Percentiles rank a stretch among this genome's conserved stretches.
These are phyloP conservation scores for Graptemys geographica DNA, from an alignment of 2,797 vertebrate genomes.

Conservation along the genomic window DNA sequence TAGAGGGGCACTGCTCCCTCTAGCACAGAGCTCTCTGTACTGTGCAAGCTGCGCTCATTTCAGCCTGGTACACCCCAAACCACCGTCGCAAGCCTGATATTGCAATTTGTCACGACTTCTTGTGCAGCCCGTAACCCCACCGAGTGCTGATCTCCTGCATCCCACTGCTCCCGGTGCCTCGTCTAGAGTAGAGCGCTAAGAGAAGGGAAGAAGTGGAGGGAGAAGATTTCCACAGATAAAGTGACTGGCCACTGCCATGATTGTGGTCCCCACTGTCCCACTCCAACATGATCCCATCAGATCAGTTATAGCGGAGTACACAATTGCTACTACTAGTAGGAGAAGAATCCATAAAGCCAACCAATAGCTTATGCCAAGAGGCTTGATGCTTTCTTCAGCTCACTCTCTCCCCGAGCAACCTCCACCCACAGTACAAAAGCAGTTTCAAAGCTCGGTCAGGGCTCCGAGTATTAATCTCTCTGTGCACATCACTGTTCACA, in stretches of 20 bases:
- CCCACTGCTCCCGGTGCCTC: not conserved
- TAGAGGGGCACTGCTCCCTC: no score
- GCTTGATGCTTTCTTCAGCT: not conserved
- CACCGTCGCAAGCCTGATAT: not conserved
- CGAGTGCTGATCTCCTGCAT: not conserved
- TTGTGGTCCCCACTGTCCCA: not conserved
- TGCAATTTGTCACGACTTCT: not conserved
- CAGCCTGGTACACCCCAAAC: not conserved
- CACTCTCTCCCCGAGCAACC: not conserved
- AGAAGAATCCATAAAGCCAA: not conserved
- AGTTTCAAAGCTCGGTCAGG: not conserved
- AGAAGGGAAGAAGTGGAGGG: not conserved
- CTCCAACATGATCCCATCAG: not conserved
- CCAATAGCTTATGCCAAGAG: not conserved
- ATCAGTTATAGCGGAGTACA: not conserved
- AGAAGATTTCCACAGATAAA: not conserved
- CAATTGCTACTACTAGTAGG: not conserved
- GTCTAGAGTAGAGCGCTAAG: not conserved
- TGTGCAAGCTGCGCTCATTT: not conserved
- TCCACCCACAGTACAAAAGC: not conserved
- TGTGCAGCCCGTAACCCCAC: not conserved
- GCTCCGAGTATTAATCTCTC: not conserved
- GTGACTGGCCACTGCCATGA: not conserved
- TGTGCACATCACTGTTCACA: not conserved
- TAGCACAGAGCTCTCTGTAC: not conserved